A percentile compares a stretch with the other conserved stretches of the same genome.
Conservation (phyloP, 2,888 invertebrate genomes). For the Dicyrtoma fusca region DNA sequence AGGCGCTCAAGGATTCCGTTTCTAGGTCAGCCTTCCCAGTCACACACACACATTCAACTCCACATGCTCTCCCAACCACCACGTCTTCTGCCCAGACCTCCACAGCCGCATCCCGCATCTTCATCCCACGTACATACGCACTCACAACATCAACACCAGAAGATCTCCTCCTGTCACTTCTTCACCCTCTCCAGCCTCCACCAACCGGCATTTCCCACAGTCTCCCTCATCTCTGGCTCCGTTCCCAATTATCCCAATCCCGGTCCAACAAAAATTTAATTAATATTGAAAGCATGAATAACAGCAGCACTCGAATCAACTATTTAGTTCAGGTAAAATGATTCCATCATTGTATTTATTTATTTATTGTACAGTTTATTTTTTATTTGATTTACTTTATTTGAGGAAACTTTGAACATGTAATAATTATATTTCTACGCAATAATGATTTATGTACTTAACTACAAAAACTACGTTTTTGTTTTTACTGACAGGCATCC, state of each 20-base stretch:
- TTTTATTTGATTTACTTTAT: no score
- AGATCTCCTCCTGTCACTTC: not conserved
- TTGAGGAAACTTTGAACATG: no score
- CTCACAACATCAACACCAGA: no score
- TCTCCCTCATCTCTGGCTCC: not conserved
- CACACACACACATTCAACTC: slow-evolving; percentile 25
- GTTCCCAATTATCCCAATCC: not conserved
- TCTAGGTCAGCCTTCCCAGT: slow-evolving; percentile 48
- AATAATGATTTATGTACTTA: no score
- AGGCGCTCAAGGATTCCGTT: slow-evolving; percentile 52
- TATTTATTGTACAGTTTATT: not conserved
- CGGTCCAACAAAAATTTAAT: not conserved
- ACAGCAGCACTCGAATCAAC: slow-evolving; percentile 39
- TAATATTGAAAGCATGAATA: not conserved
- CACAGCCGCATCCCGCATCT: not conserved
- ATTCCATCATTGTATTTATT: not conserved
- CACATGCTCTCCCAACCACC: not conserved
- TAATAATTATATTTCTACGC: no score
- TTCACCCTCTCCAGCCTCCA: not conserved
- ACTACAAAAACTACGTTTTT: no score
- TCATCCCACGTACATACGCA: not conserved
- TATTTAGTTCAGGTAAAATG: slow-evolving; percentile 50
- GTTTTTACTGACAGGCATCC: slow-evolving; percentile 30
- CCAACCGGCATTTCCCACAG: not conserved
- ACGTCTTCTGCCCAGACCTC: not conserved